A percentile compares a stretch with the other conserved stretches of the same genome.
These are phyloP conservation scores for Nipponacmea schrenckii DNA, from an alignment of 2,888 invertebrate genomes.

Conservation along the genomic window DNA sequence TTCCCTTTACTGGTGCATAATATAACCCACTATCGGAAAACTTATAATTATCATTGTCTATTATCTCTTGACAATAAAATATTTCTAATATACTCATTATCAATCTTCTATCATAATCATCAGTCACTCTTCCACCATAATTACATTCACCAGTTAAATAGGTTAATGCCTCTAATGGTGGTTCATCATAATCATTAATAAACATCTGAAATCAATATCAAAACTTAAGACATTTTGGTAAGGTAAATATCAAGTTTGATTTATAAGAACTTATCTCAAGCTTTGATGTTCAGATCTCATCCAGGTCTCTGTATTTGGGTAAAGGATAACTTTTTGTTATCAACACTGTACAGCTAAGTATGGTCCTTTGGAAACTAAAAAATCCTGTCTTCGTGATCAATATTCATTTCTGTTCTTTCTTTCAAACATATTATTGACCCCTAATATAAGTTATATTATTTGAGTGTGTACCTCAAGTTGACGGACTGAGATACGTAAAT, in stretches of 20 bases:
- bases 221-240: background rate
- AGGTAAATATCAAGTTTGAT: background rate
- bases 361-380: too few species aligned
- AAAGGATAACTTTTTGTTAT: too few species aligned
- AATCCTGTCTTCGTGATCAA: too few species aligned
- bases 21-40: constrained; percentile 63
- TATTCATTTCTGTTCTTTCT: too few species aligned
- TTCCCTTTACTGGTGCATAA: constrained; percentile 59
- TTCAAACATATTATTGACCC: too few species aligned
- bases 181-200: constrained; percentile 65
- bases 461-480: constrained; percentile 60
- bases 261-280: background rate
- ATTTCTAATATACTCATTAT: constrained; percentile 61
- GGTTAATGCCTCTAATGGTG: constrained; percentile 65
- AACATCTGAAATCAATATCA: constrained; percentile 63
- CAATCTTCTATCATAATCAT: constrained; percentile 64
- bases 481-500: constrained; percentile 67
- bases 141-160: constrained; percentile 68
- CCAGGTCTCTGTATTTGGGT: too few species aligned
- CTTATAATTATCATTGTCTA: constrained; percentile 54
- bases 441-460: background rate
- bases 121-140: constrained; percentile 68
- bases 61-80: constrained; percentile 59
- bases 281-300: too few species aligned
- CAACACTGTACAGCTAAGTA: too few species aligned